Evolutionary conservation across 2,113 vertebrate species (phyloP), one percentile per base, ranked within the genome.

Genomic region (Origma solitaria): DNA sequence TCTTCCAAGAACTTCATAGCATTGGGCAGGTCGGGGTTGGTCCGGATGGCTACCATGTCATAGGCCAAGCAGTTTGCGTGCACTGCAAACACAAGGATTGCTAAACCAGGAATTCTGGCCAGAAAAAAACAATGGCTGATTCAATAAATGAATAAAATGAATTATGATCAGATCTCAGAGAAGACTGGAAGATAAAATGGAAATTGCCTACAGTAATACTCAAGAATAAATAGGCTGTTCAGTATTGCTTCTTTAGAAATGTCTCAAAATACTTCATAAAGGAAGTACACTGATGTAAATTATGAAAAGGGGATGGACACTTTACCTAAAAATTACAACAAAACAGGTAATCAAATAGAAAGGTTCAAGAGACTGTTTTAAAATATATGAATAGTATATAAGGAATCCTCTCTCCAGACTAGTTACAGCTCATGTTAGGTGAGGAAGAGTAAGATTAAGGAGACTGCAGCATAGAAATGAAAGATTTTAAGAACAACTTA

Each of bases 31-130:
- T 98, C 95, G 31, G 98, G 98, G 92, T 97, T 97, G 78, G 98
- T 98, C 33, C 98, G 97, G 54, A 98, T 90, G 14, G 98, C 97
- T 50, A 98, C 97, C 97, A 98, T 98, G 93, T 99, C 98, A 8
- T 99, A 99, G 10, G 97, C 94, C 98, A 99, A 98, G 98, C 98
- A 99, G 3, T 98, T 97, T 58, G 98, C 86, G 69, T 97, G 97
- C 84, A 98, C 99, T 99, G 50, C 82, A 97, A 96, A 77, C 51
- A 64, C 87, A 95, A 96, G 13, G 13, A 23, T 3, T 30, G 28
- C 42, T 42, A 17, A 79, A 42, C 27, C 50, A 79, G 92, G 47
- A 88, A 66, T 73, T 65, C 44, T 47, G 19, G 22, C 38, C 60
- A 47, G 81, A 54, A 71, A 61, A 70, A 80, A 82, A 22, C 54